Base-by-base conservation (phyloP, 92 coral and sea anemone genomes). In the Siderastrea siderea region DNA sequence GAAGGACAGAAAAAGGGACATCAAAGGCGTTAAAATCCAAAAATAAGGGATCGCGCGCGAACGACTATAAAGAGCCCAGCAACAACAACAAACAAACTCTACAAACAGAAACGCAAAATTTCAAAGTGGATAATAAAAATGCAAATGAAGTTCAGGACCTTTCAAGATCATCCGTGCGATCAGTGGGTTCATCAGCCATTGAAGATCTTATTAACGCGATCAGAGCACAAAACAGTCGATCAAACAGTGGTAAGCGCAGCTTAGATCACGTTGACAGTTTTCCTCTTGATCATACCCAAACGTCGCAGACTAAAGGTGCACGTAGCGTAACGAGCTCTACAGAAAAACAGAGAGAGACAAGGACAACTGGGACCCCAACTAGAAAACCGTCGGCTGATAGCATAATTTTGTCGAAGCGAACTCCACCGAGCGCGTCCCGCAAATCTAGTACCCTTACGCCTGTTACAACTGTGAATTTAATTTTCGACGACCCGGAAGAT, bases 371-470 rank as follows among this genome's bases (percentile, higher is more conserved):
- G 2, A 64, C 11, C 50, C 72, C 87, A 0, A 50, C 13, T 11
- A 61, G 87, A 74, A 73, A 63, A 13, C 50, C 58, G 14, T 61
- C 87, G 2, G 50, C 72, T 51, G 87, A 84, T 5, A 51, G 80
- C 72, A 74, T 84, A 13, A 52, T 84, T 49, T 84, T 84, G 72
- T 63, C 87, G 2, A 84, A 49, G 19, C 51, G 81, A 58, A 38
- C 87, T 46, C 87, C 87, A 7, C 73, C 80, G 5, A 61, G 16
- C 16, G 70, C 77, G 6, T n/a, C 76, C 51, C 74, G 78, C 5
- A 54, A 69, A 46, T 75, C 79, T 6, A 95, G 96, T 68, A 95
- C 98, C 47, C 65, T 95, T 11, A 88, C 92, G 0, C 96, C 98
- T 12, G 88, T 91, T 1, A 95, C 96, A 0, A 75, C 90, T 3